These are phyloP conservation scores for Cygnus olor DNA, from an alignment of 2,797 vertebrate genomes.

Conservation along the genomic window DNA sequence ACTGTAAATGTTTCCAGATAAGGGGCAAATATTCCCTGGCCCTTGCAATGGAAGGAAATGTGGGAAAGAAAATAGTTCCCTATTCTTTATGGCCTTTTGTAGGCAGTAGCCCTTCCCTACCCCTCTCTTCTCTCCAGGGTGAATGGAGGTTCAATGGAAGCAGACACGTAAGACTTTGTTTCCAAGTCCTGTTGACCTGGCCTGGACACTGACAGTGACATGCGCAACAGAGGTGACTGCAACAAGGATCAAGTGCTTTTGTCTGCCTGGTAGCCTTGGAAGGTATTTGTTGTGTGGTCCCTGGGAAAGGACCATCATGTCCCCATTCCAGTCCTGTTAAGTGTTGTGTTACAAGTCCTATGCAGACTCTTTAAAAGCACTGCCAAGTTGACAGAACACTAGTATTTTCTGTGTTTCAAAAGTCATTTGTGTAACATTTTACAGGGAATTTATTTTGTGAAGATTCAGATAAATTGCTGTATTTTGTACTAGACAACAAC, in stretches of 20 bases:
- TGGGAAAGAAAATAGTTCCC: neutral
- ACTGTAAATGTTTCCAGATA: neutral
- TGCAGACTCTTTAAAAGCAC: neutral
- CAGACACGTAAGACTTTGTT: neutral
- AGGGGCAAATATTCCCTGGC: neutral
- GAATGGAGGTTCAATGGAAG: neutral
- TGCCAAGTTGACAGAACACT: neutral
- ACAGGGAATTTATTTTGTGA: neutral
- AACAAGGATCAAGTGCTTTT: neutral
- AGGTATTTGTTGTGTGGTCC: neutral
- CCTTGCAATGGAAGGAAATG: neutral
- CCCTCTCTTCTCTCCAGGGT: fast-evolving
- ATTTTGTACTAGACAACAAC: neutral
- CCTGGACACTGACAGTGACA: neutral
- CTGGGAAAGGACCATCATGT: neutral
- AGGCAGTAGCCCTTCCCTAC: neutral
- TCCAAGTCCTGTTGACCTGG: neutral
- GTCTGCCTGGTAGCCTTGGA: neutral
- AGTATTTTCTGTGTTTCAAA: neutral
- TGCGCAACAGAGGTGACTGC: neutral
- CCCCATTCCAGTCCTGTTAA: neutral
- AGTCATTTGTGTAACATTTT: neutral
- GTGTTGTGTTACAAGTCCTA: neutral
- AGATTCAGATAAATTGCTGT: neutral
- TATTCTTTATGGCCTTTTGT: fast-evolving